Evolutionary conservation across 2,888 invertebrate genomes (phyloP).

Genomic region (Ochropacha duplaris): DNA sequence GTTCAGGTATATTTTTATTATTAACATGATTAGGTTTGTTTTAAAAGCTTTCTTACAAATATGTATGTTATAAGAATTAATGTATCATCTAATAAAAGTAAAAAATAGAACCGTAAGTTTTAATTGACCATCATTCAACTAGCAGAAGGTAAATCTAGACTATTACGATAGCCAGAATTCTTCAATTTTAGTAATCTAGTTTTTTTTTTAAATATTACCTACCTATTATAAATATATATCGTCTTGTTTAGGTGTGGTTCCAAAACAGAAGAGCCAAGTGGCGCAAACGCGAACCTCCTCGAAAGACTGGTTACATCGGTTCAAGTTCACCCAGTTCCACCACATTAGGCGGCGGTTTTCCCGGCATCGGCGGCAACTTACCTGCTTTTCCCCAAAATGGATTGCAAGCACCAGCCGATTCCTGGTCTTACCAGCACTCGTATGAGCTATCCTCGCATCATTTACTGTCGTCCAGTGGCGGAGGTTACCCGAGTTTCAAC

Average conservation of each 20-base stretch:
- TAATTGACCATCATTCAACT: background rate
- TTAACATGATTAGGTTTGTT: too few species aligned
- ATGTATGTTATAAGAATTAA: too few species aligned
- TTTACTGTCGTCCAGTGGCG: conserved; percentile 86
- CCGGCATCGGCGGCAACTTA: conserved; percentile 72
- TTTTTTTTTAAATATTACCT: too few species aligned
- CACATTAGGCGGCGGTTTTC: conserved; percentile 85
- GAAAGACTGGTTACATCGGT: conserved; percentile 92
- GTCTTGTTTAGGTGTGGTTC: conserved; percentile 86
- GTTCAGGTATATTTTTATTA: conserved; percentile 62
- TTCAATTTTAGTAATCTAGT: conserved; percentile 27
- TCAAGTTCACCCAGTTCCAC: conserved; percentile 87
- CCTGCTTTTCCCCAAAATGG: conserved; percentile 84
- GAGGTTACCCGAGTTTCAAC: conserved; percentile 86
- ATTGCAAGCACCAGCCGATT: conserved; percentile 87
- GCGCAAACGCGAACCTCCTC: conserved; percentile 96
- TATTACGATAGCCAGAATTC: background rate
- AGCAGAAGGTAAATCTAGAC: background rate
- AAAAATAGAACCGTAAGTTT: too few species aligned
- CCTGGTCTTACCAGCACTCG: conserved; percentile 91
- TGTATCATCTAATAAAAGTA: too few species aligned
- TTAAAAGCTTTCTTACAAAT: too few species aligned
- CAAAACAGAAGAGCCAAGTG: conserved; percentile 96
- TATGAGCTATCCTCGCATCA: conserved; percentile 91
- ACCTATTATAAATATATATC: too few species aligned